These are phyloP conservation scores for Polypterus senegalus DNA, from an alignment of 2,113 vertebrate species.

Conservation along the genomic window DNA sequence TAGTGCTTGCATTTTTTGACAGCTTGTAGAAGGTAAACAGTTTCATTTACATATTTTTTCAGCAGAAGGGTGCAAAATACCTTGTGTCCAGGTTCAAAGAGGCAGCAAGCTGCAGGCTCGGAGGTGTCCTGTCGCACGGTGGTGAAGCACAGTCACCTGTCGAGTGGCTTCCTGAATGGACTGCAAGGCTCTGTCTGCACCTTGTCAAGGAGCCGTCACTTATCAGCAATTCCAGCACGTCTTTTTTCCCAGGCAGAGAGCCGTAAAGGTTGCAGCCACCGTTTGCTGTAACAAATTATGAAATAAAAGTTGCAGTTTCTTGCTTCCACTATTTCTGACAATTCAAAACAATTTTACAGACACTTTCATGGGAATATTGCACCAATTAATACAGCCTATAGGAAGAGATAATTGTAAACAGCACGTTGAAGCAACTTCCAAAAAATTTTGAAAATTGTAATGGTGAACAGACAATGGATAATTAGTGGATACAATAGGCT, in stretches of 20 bases:
- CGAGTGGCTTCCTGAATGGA: conserved; percentile 44
- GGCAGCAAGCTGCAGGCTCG: conserved; percentile 45
- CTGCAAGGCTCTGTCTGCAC: conserved; percentile 51
- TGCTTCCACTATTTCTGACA: too few species aligned
- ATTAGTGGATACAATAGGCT: too few species aligned
- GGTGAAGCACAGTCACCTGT: conserved; percentile 46
- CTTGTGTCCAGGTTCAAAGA: conserved; percentile 50
- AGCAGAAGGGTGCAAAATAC: conserved; percentile 29
- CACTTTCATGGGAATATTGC: too few species aligned
- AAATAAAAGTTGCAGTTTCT: not conserved
- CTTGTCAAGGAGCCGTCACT: conserved; percentile 46
- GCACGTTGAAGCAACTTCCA: too few species aligned
- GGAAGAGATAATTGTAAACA: too few species aligned
- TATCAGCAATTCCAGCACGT: conserved; percentile 42
- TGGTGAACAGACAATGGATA: too few species aligned
- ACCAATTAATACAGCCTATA: too few species aligned
- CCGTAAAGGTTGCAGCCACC: conserved; percentile 46
- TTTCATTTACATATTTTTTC: too few species aligned
- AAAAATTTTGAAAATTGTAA: too few species aligned
- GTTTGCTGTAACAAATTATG: conserved; percentile 49
- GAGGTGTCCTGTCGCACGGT: conserved; percentile 48
- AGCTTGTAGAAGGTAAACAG: not conserved
- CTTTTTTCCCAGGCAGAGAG: conserved; percentile 55
- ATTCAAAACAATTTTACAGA: too few species aligned
- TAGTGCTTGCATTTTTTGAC: not conserved